Percentiles rank a stretch among this genome's conserved stretches.
These are phyloP conservation scores for Xylophagus ater DNA, from an alignment of 2,888 invertebrate species.

Conservation along the genomic window DNA sequence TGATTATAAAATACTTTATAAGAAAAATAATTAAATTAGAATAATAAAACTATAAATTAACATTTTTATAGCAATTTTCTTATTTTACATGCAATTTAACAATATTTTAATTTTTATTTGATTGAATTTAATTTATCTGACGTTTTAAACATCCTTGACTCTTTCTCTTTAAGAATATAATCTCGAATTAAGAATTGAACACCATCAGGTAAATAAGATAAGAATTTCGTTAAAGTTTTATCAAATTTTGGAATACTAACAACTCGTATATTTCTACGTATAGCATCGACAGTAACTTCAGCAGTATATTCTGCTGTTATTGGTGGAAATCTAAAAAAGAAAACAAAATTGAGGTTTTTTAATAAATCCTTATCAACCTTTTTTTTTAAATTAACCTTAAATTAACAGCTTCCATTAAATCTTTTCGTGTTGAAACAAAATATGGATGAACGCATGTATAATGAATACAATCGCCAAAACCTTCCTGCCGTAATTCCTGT, in stretches of 20 bases:
- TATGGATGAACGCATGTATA: constrained; percentile 38
- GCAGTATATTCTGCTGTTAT: constrained; percentile 17
- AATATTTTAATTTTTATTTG: too few species aligned
- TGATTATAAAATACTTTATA: too few species aligned
- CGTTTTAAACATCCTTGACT: constrained; percentile 14
- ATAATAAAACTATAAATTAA: too few species aligned
- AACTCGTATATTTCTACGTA: constrained; percentile 13
- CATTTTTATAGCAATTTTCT: too few species aligned
- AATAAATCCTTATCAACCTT: background rate
- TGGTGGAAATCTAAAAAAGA: constrained; percentile 17
- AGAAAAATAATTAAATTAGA: too few species aligned
- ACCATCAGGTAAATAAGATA: constrained; percentile 12
- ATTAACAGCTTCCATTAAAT: constrained; percentile 27
- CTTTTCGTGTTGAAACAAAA: constrained; percentile 36
- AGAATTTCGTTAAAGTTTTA: constrained; percentile 3
- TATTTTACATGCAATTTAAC: too few species aligned
- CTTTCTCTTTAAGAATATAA: constrained; percentile 15
- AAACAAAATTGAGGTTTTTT: background rate
- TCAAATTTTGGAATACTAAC: constrained; percentile 16
- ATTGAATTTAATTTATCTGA: too few species aligned
- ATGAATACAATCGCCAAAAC: constrained; percentile 31
- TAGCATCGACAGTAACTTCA: constrained; percentile 16
- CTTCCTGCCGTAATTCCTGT: constrained; percentile 35
- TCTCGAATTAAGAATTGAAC: constrained; percentile 16
- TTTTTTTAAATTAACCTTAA: constrained; percentile 14